Base-by-base conservation (phyloP, 2,113 vertebrate species). In the Neofelis nebulosa region DNA sequence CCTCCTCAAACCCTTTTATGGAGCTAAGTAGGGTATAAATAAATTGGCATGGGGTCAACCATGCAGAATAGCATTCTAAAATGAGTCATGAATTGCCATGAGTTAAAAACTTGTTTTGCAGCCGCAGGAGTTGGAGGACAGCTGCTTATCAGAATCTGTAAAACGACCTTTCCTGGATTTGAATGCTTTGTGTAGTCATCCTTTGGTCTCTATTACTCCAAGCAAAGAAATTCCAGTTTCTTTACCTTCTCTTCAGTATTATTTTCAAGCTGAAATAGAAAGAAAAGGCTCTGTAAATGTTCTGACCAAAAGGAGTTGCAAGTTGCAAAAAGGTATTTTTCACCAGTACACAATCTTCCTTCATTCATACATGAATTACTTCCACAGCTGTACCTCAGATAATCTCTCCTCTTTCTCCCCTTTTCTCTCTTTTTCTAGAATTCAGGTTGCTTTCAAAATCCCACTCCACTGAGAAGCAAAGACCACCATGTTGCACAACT, bases 21-120 rank as follows among this genome's bases (percentile, higher is more conserved):
- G 91, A 90, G n/a, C 48, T 94, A 78, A 76, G 23, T 68, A 33
- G 83, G 41, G 63, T 84, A 92, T 95, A 94, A 97, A 92, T 96
- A 96, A 87, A 25, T 48, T 96, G 88, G 73, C 84, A 68, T 65
- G n/a, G 48, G 52, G 78, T 95, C 92, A 96, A 74, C 50, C 69
- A 48, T 61, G 71, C 96, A 90, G 91, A 96, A 89, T 41, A 92
- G 79, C 48, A 90, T 95, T 92, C 93, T 97, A 96, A 97, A 97
- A 94, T 83, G 97, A 97, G 85, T 96, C 89, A 96, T 68, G 33
- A 79, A 88, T 74, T 69, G 48, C 84, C 38, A 36, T 71, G 91
- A 94, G 71, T 81, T 97, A 83, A 94, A 97, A 94, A 63, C 69
- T 90, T 92, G 69, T 85, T 96, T 96, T 94, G 84, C 7, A 76